These are phyloP conservation scores for Drosophila fulvimacula DNA, from an alignment of 2,888 invertebrate species.

Conservation along the genomic window DNA sequence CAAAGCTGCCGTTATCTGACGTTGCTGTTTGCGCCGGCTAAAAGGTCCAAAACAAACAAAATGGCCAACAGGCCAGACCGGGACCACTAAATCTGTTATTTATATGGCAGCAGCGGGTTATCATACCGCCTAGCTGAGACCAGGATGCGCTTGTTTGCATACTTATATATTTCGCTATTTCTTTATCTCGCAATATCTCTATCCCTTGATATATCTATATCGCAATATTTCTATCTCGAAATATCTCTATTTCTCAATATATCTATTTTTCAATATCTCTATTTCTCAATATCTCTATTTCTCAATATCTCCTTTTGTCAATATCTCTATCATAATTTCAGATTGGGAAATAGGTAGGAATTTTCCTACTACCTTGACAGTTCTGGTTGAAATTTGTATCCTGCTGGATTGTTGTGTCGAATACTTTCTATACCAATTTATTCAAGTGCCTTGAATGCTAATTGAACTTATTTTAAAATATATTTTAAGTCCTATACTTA, in stretches of 20 bases:
- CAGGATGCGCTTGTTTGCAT: slow-evolving; percentile 40
- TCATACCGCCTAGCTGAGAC: slow-evolving; percentile 34
- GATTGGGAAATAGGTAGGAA: background rate
- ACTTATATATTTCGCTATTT: too few species aligned
- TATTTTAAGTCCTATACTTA: too few species aligned
- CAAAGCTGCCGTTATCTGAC: slow-evolving; percentile 60
- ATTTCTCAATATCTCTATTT: too few species aligned
- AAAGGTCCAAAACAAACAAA: slow-evolving; percentile 69
- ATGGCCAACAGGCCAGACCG: slow-evolving; percentile 43
- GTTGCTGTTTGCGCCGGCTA: slow-evolving; percentile 34
- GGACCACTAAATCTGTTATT: slow-evolving; percentile 76
- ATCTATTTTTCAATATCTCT: too few species aligned
- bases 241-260: too few species aligned
- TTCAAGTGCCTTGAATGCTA: background rate
- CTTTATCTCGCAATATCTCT: too few species aligned
- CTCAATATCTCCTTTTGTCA: too few species aligned
- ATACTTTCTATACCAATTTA: background rate
- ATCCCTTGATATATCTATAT: too few species aligned
- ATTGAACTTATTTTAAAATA: too few species aligned
- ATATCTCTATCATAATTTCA: slow-evolving; percentile 30
- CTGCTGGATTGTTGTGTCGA: too few species aligned
- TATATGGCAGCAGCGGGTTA: slow-evolving; percentile 70
- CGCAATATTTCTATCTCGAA: too few species aligned
- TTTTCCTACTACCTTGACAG: background rate
- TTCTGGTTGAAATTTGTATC: background rate